phyloP scores from a whole-genome alignment of 2,113 vertebrate species.

The Tyto alba region DNA sequence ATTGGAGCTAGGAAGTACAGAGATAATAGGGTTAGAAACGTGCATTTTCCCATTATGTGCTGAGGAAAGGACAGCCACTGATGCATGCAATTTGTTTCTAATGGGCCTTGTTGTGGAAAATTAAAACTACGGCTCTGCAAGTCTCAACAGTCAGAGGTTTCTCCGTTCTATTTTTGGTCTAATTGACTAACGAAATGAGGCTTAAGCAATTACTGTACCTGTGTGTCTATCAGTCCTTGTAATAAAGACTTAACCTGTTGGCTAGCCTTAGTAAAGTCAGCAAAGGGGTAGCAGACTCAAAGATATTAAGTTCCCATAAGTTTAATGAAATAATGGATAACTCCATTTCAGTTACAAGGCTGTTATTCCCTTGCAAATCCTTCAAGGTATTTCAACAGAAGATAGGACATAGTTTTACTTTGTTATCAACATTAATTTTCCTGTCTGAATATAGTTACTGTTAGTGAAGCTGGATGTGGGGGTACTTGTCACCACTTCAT shows the following conservation, averaged over 20 bases:
- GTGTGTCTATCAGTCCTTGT: not conserved
- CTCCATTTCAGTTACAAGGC: not conserved
- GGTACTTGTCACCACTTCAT: not conserved
- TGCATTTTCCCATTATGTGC: not conserved
- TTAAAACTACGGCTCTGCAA: not conserved
- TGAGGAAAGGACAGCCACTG: not conserved
- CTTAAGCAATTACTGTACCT: not conserved
- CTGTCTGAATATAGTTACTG: not conserved
- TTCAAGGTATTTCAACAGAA: not conserved
- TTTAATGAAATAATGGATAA: not conserved
- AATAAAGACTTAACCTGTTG: not conserved
- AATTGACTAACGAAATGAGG: not conserved
- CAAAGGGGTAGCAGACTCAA: not conserved
- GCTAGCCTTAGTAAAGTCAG: not conserved
- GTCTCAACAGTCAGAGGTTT: not conserved
- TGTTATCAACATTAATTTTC: not conserved
- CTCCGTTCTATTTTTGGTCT: not conserved
- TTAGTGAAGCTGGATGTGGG: not conserved
- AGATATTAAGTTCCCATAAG: not conserved
- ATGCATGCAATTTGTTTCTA: not conserved
- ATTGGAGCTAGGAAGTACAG: not conserved
- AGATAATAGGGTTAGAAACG: not conserved
- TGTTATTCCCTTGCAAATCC: not conserved
- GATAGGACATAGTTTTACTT: not conserved
- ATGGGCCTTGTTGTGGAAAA: not conserved